phyloP scores from a whole-genome alignment of 1,140 invertebrate genomes.

The Drosophila bifasciata region DNA sequence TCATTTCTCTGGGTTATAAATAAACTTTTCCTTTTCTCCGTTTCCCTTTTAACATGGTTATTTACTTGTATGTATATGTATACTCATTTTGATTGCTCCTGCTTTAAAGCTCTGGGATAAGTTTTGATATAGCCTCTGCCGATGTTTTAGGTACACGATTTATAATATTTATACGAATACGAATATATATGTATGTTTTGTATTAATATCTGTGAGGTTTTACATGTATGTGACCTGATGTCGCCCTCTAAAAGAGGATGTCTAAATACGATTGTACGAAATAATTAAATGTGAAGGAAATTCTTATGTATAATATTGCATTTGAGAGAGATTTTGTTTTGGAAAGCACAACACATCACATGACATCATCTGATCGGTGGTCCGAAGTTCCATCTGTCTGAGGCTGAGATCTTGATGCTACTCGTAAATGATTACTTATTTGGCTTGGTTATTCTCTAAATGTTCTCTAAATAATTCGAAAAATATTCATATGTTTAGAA shows the following conservation, averaged over 20 bases:
- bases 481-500: constrained; percentile 30
- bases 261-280: too few relatives aligned
- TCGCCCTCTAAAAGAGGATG: too few relatives aligned
- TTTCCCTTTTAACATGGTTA: constrained; percentile 6
- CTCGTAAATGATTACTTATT: constrained; percentile 13
- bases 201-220: constrained; percentile 20
- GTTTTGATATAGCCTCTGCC: constrained; percentile 34
- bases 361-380: too few relatives aligned
- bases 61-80: neutral
- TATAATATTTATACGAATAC: constrained; percentile 13
- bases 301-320: too few relatives aligned
- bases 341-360: too few relatives aligned
- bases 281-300: too few relatives aligned
- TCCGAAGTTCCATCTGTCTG: too few relatives aligned
- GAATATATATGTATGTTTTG: constrained; percentile 18
- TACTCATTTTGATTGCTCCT: constrained; percentile 52
- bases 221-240: constrained; percentile 12
- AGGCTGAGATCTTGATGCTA: neutral
- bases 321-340: too few relatives aligned
- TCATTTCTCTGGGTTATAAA: constrained; percentile 10
- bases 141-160: constrained; percentile 59
- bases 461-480: constrained; percentile 23
- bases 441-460: neutral
- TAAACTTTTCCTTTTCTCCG: constrained; percentile 5
- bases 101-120: constrained; percentile 50